phyloP scores from a whole-genome alignment of 2,113 vertebrate species.

The Mohoua ochrocephala region DNA sequence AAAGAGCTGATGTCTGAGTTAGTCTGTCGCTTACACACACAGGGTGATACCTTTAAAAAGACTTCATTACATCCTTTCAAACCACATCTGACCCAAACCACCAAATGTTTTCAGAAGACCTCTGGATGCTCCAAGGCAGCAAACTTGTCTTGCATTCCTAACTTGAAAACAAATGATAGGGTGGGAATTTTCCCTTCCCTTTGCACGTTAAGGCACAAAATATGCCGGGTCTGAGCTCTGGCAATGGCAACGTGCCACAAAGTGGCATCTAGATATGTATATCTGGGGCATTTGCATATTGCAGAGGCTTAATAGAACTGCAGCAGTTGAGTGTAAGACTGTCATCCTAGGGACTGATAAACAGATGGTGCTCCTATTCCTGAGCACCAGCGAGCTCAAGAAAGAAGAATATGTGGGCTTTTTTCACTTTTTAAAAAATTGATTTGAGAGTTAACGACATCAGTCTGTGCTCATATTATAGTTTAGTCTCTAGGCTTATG shows the following conservation, averaged over 20 bases:
- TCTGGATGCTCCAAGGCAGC: not conserved
- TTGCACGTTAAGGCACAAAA: not conserved
- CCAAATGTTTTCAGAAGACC: not conserved
- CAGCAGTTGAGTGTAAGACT: not conserved
- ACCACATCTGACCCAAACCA: not conserved
- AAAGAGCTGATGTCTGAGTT: not conserved
- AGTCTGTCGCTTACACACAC: not conserved
- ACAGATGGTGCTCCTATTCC: constrained; percentile 35
- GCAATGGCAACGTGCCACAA: not conserved
- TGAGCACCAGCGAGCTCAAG: not conserved
- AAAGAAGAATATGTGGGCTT: not conserved
- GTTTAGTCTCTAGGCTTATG: constrained; percentile 15
- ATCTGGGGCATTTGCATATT: not conserved
- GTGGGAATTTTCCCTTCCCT: not conserved
- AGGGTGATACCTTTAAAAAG: not conserved
- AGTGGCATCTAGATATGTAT: not conserved
- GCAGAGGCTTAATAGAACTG: not conserved
- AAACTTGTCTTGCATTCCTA: not conserved
- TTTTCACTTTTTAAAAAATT: not conserved
- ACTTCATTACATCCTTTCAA: not conserved
- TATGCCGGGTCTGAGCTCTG: not conserved
- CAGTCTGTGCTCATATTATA: not conserved
- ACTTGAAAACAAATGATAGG: not conserved
- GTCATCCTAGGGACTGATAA: not conserved
- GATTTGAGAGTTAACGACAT: not conserved